Conservation (phyloP, 2,113 vertebrate genomes). For the Chloroceryle aenea region DNA sequence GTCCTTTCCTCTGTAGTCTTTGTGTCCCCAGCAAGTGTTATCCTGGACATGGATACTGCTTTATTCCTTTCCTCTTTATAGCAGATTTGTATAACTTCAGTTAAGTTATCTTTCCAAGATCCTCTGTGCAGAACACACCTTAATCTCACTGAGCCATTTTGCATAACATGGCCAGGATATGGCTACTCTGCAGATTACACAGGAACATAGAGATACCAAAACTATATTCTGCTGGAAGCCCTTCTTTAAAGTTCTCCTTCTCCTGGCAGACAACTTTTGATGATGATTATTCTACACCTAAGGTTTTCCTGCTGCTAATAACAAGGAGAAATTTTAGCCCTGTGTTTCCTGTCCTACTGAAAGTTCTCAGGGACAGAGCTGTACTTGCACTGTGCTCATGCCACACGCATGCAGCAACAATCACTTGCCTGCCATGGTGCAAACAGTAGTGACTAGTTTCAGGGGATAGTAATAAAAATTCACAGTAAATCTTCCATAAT, state of each 20-base stretch:
- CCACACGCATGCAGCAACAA: accelerated
- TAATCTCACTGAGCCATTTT: not conserved
- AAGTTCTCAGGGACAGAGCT: not conserved
- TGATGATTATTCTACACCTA: not conserved
- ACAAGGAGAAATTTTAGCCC: not conserved
- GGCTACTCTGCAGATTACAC: not conserved
- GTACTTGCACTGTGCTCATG: not conserved
- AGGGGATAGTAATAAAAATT: not conserved
- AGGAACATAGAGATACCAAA: not conserved
- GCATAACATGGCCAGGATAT: not conserved
- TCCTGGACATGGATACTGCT: not conserved
- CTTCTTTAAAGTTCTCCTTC: not conserved
- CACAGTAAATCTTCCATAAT: not conserved
- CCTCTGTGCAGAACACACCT: not conserved
- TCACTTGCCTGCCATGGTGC: not conserved
- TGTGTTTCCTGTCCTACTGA: accelerated
- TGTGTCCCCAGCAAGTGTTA: not conserved
- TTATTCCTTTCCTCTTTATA: not conserved
- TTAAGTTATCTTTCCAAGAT: not conserved
- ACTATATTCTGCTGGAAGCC: not conserved
- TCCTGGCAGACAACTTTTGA: not conserved
- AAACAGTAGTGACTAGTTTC: not conserved
- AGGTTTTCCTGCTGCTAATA: not conserved
- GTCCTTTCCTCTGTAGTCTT: not conserved
- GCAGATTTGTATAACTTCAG: not conserved